A percentile compares a stretch with the other conserved stretches of the same genome.
Conservation (phyloP, 2,797 vertebrate species). For the Microchirus variegatus region DNA sequence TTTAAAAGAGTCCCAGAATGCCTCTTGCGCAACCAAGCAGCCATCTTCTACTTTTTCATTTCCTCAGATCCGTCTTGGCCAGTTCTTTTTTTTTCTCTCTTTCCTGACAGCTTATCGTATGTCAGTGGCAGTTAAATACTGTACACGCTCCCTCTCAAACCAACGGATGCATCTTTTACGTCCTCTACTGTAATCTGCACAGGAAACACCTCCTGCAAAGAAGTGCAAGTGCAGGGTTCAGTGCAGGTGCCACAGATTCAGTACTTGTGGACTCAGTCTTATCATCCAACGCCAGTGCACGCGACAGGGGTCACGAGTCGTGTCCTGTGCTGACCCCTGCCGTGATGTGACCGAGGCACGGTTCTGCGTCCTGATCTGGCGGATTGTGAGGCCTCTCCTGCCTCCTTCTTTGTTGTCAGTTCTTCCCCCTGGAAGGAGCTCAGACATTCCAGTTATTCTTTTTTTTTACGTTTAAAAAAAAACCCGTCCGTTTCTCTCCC, state of each 20-base stretch:
- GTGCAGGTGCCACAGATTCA: slow-evolving; percentile 26
- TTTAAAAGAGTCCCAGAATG: slow-evolving; percentile 25
- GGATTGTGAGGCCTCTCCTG: slow-evolving; percentile 26
- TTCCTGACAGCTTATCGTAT: slow-evolving; percentile 37
- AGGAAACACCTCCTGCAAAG: slow-evolving; percentile 68
- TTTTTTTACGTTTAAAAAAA: too few species aligned
- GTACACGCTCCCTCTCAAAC: background rate
- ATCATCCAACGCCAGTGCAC: slow-evolving; percentile 44
- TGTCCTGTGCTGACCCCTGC: too few species aligned
- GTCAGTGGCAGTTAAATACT: slow-evolving; percentile 31
- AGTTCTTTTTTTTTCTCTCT: slow-evolving; percentile 4
- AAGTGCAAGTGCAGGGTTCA: slow-evolving; percentile 26
- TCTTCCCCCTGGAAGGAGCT: slow-evolving; percentile 52
- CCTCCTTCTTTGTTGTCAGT: slow-evolving; percentile 41
- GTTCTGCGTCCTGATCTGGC: slow-evolving; percentile 15
- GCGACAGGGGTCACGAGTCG: slow-evolving; percentile 10
- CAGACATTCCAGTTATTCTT: slow-evolving; percentile 72
- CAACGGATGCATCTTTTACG: slow-evolving; percentile 32
- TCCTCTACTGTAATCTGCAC: slow-evolving; percentile 60
- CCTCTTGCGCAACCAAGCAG: slow-evolving; percentile 12
- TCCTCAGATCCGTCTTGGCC: slow-evolving; percentile 12
- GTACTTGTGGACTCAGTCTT: slow-evolving; percentile 22
- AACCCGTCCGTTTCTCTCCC: slow-evolving; percentile 22
- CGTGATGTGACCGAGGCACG: background rate
- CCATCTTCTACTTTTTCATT: slow-evolving; percentile 16